A percentile compares a stretch with the other conserved stretches of the same genome.
phyloP scores from a whole-genome alignment of 2,113 vertebrate genomes.

The Cryptotis parvus region DNA sequence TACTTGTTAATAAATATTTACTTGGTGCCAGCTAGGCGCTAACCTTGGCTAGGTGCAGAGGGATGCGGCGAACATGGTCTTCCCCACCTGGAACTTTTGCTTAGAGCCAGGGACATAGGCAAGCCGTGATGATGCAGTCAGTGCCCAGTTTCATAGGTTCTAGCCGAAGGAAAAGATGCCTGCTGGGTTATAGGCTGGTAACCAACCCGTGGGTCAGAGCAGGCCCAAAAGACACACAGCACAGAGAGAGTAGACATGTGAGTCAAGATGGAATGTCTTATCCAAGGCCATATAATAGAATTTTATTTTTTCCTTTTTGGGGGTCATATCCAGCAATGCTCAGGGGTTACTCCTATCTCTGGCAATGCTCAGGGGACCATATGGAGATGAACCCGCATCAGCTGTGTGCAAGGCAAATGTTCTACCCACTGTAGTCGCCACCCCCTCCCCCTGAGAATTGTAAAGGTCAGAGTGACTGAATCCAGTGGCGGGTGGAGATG shows the following conservation, averaged over 20 bases:
- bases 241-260: neutral
- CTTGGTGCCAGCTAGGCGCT: neutral
- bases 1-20: constrained; percentile 4
- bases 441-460: too few species aligned
- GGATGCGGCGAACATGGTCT: neutral
- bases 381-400: too few species aligned
- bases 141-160: neutral
- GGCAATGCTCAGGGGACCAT: too few species aligned
- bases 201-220: neutral
- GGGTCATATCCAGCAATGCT: too few species aligned
- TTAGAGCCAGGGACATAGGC: neutral
- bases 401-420: too few species aligned
- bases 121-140: neutral
- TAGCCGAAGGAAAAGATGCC: neutral
- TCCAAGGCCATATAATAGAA: neutral
- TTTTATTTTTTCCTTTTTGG: too few species aligned
- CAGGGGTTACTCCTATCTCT: too few species aligned
- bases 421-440: too few species aligned
- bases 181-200: neutral
- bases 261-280: neutral
- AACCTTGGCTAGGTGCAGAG: neutral
- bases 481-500: neutral
- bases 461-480: neutral
- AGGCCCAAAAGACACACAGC: neutral
- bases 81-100: neutral